Evolutionary conservation across 1,140 invertebrate species (phyloP).

Genomic region (Babylonia areolata): DNA sequence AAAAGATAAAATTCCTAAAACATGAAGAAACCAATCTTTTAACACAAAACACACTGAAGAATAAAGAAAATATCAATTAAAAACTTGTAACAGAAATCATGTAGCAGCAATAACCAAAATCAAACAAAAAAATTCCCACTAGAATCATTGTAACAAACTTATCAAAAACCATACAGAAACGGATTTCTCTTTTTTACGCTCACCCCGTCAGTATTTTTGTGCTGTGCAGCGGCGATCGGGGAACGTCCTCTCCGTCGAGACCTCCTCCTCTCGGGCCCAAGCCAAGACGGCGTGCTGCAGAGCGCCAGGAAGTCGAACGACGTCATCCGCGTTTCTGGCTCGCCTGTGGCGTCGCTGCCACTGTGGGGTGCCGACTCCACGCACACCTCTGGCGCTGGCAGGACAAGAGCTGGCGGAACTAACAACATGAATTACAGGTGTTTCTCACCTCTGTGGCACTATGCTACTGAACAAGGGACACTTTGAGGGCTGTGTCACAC

Average conservation of each 20-base stretch:
- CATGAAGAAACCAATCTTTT: too few relatives aligned
- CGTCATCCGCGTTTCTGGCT: constrained; percentile 48
- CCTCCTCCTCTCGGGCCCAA: constrained; percentile 64
- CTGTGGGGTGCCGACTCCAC: constrained; percentile 43
- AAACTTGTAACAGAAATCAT: too few relatives aligned
- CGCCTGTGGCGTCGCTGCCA: constrained; percentile 36
- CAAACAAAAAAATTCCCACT: too few relatives aligned
- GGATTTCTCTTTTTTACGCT: background rate
- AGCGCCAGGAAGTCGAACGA: constrained; percentile 70
- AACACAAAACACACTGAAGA: too few relatives aligned
- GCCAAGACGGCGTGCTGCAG: constrained; percentile 71
- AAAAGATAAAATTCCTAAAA: too few relatives aligned
- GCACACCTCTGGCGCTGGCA: constrained; percentile 36
- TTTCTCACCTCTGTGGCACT: too few relatives aligned
- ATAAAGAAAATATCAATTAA: too few relatives aligned
- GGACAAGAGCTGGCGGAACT: constrained; percentile 45
- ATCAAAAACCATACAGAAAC: too few relatives aligned
- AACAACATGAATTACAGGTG: background rate
- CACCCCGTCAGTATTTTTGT: constrained; percentile 7
- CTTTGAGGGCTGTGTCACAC: too few relatives aligned
- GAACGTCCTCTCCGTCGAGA: constrained; percentile 59
- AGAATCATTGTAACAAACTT: too few relatives aligned
- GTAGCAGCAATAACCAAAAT: too few relatives aligned
- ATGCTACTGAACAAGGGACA: too few relatives aligned
- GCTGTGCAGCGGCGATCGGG: constrained; percentile 46